Evolutionary conservation across 2,113 vertebrate species (phyloP), one percentile per base, ranked within the genome.

Genomic region (Pelusios castaneus): DNA sequence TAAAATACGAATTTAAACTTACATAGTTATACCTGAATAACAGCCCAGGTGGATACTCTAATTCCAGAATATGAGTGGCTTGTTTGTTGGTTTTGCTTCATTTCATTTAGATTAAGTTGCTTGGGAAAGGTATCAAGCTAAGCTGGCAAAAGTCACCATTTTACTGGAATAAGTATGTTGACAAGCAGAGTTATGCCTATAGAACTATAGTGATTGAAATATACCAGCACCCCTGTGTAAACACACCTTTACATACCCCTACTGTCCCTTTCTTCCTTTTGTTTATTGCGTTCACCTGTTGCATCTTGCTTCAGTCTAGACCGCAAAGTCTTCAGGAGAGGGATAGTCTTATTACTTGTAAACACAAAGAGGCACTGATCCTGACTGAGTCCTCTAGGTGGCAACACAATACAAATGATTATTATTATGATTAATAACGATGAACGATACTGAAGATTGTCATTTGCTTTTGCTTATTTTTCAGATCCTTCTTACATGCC

Each of bases 351-450:
- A 38, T 63, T 88, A 25, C 31, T 52, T 51, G 43, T 91, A 93
- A 87, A 2, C 1, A 58, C 54, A 82, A 19, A 9, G 38, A 5
- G 8, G 19, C 56, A 14, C 0, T 0, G 4, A 43, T 88, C 80
- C 38, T 22, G 52, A 38, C 24, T 56, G 79, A 51, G 43, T 43
- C 5, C 22, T 86, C 80, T 63, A 60, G 56, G 47, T 56, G 84
- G 25, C 0, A 6, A 31, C 27, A 16, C n/a, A 70, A 16, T 0
- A 5, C 90, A 78, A 16, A 3, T 10, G 3, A 24, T 49, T 1
- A 9, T 5, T 3, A 95, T 34, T 25, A 49, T 31, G 43, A 38
- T 29, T 41, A 73, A 67, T 67, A 73, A 76, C n/a, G n/a, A n/a
- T 76, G 41, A 76, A 5, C 41, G 29, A 11, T 45, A 7, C 41